phyloP scores from a whole-genome alignment of 2,113 vertebrate genomes.

The Thalassarche chlororhynchos region DNA sequence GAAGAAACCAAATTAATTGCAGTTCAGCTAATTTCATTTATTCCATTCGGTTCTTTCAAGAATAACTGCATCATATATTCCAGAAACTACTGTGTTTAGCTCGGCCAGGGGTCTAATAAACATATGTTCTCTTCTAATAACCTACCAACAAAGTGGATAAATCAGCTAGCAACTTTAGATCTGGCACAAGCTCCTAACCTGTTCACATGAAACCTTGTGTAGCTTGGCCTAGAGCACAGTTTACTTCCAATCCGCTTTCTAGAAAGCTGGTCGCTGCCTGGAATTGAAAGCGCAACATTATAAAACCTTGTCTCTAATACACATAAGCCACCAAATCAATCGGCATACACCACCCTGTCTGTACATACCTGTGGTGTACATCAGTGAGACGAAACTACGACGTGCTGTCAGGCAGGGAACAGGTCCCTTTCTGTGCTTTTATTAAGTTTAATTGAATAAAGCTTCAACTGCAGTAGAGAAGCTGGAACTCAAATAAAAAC shows the following conservation, averaged over 20 bases:
- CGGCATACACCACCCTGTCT: neutral
- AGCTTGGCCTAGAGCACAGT: neutral
- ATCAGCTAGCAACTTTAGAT: neutral
- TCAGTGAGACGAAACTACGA: neutral
- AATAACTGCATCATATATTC: neutral
- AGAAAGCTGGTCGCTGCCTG: neutral
- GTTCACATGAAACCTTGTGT: neutral
- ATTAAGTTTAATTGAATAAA: slow-evolving; percentile 35
- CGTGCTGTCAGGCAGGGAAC: neutral
- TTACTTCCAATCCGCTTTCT: neutral
- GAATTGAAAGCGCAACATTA: neutral
- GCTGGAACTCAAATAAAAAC: slow-evolving; percentile 55
- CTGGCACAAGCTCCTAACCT: neutral
- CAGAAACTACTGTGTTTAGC: neutral
- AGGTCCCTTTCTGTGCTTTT: neutral
- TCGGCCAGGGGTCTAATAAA: slow-evolving; percentile 17
- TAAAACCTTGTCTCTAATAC: neutral
- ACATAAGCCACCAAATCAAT: slow-evolving; percentile 2
- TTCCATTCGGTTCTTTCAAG: slow-evolving; percentile 17
- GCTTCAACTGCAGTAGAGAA: neutral
- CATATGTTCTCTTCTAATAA: neutral
- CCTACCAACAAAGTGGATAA: neutral
- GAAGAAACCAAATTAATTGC: slow-evolving; percentile 23
- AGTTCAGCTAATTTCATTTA: neutral
- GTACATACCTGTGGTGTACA: neutral